Evolutionary conservation across 2,888 invertebrate species (phyloP), one percentile per base, ranked within the genome.

Genomic region (Drosophila aldrichi): DNA sequence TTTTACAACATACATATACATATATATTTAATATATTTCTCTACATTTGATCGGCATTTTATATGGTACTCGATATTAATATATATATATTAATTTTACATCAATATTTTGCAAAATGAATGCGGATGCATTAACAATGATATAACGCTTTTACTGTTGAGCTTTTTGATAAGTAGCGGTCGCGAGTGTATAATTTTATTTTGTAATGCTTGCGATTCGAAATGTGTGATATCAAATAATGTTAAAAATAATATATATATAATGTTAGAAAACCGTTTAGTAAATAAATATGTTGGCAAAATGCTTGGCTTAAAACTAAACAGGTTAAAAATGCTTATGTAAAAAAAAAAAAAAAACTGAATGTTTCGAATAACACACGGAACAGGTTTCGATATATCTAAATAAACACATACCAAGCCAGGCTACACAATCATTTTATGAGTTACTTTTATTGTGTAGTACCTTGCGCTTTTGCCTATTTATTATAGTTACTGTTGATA

Each of bases 221-320:
- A 59, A 49, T 56, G 29, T 62, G 40, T 41, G 40, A 32, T 41
- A 32, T 48, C 8, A 69, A 34, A 68, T 46, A 10, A 44, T 46
- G 44, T 46, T 25, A 70, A 70, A 44, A 51, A 38, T 41, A 22
- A 43, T 43, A 55, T 44, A 43, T 29, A 43, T 49, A 49, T 61
- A 76, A 52, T 51, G 41, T 62, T 59, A 59, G 52, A 74, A 70
- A 77, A 60, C 48, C 20, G 7, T 57, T 70, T 67, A 59, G 56
- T 67, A 71, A 82, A 88, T 83, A 84, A 84, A 88, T 86, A 88
- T 71, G 66, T 74, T 58, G 69, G 69, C 81, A 74, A 83, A 70
- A 65, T 56, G 60, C 57, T 51, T 70, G 70, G 48, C 87, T 83
- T 82, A 87, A 67, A 85, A 74, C 55, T 70, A 78, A 78, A 69